Base-by-base conservation (phyloP, 1,140 invertebrate species). In the Heliconius himera region DNA sequence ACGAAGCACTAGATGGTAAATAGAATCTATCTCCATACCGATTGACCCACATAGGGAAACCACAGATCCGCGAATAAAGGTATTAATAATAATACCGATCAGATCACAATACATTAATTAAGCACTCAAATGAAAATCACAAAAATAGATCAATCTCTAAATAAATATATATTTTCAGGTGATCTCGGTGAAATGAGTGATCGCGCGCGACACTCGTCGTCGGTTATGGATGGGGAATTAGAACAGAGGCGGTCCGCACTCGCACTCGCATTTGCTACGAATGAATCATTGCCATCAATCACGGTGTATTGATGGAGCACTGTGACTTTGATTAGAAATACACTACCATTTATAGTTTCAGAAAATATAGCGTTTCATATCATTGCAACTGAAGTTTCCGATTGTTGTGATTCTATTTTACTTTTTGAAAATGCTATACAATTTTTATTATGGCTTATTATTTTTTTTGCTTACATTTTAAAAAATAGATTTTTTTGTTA, bases 251-350 rank as follows among this genome's bases (percentile, higher is more conserved):
- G 81, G 78, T 80, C 77, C 77, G 51, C 51, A 76, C 79, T 77
- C 81, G 82, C 54, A 76, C 80, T 77, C 81, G 82, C n/a, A n/a
- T n/a, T n/a, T n/a, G n/a, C 54, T n/a, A 56, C 54, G n/a, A 82
- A 84, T 83, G 85, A 87, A 90, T 87, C 85, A 84, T 76, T 78
- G 87, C 83, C 88, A 91, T 93, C 91, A 89, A 92, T 92, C 90
- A 93, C 89, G 83, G 83, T 86, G 87, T 91, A 89, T 89, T 93
- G 89, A 92, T 92, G 89, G 87, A 92, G 86, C 84, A 83, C 76
- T 81, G 73, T 78, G 83, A 80, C 80, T 85, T 82, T 88, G 85
- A 90, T 89, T 66, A 66, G 22, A 66, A 66, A 66, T 66, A 66
- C 60, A 66, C 60, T 66, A 26, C 60, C 22, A 66, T 66, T 66